Evolutionary conservation across 2,113 vertebrate species (phyloP), one percentile per base, ranked within the genome.

Genomic region (Aleadryas rufinucha): DNA sequence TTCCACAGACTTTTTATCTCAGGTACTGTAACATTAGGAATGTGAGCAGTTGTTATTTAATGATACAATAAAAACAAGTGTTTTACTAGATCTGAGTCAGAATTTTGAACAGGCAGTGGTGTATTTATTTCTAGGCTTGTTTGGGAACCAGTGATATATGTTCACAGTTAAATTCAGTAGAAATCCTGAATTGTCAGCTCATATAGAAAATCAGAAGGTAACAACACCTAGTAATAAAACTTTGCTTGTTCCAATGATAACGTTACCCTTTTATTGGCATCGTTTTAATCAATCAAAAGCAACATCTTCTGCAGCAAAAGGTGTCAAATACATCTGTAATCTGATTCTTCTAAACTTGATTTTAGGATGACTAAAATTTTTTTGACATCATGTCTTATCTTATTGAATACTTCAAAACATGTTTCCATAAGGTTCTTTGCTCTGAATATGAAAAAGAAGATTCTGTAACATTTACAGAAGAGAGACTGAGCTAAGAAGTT

Each of bases 1-100:
- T 97, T 98, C 98, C 45, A 95, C 98, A 95, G 98, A 98, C 3
- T 98, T 98, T 96, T 98, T 99, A 84, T 99, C 98, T 10, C 99
- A 98, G 98, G 99, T 99, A 94, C 37, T 33, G 52, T 22, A 69
- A 47, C 18, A 18, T 70, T 26, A 54, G 31, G 30, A 68, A 70
- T 35, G 16, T 9, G 30, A 78, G 24, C 47, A 57, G 35, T 63
- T 76, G 39, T 66, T 71, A 54, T 28, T 63, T 44, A 70, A 57
- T 31, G 16, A 56, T 52, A n/a, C 3, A 9, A 70, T 11, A 80
- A 79, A 77, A 78, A 13, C 11, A 7, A 83, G 42, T 26, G n/a
- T 31, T 75, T 79, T 35, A 28, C 15, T 61, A 42, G 63, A 59
- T 44, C 24, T 35, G 45, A 79, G 63, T 37, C 23, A 63, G n/a